A percentile compares a stretch with the other conserved stretches of the same genome.
phyloP scores from a whole-genome alignment of 2,797 vertebrate species.

The Cuculus canorus region DNA sequence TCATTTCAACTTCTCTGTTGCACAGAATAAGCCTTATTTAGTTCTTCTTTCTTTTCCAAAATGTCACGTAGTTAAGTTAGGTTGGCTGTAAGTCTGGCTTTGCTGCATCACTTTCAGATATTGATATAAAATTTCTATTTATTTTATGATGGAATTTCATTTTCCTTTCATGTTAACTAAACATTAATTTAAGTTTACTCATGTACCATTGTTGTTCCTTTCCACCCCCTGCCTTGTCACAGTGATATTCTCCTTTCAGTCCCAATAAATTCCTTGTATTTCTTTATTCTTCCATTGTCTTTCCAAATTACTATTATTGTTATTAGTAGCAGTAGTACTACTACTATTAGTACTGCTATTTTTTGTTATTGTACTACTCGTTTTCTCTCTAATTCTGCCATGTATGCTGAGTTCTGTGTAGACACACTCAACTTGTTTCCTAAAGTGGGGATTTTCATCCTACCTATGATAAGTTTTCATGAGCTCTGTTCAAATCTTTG shows the following conservation, averaged over 20 bases:
- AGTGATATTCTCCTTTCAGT: not conserved
- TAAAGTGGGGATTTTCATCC: not conserved
- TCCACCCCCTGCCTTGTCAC: not conserved
- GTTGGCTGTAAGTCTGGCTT: not conserved
- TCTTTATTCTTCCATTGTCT: not conserved
- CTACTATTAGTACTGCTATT: not conserved
- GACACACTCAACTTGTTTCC: not conserved
- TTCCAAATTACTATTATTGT: not conserved
- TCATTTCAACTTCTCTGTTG: slow-evolving; percentile 34
- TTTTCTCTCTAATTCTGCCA: not conserved
- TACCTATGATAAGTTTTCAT: not conserved
- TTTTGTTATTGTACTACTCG: not conserved
- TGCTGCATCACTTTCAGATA: not conserved
- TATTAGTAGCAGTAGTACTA: fast-evolving
- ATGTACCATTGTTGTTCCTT: not conserved
- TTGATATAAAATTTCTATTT: not conserved
- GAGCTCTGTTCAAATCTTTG: not conserved
- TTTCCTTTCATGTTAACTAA: not conserved
- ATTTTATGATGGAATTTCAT: not conserved
- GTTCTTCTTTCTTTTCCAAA: not conserved
- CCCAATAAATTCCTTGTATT: not conserved
- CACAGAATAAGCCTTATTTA: not conserved
- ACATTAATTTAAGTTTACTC: not conserved
- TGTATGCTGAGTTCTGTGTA: not conserved
- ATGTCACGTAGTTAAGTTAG: not conserved